phyloP scores from a whole-genome alignment of 2,888 invertebrate species.

The Melanostoma scalare region DNA sequence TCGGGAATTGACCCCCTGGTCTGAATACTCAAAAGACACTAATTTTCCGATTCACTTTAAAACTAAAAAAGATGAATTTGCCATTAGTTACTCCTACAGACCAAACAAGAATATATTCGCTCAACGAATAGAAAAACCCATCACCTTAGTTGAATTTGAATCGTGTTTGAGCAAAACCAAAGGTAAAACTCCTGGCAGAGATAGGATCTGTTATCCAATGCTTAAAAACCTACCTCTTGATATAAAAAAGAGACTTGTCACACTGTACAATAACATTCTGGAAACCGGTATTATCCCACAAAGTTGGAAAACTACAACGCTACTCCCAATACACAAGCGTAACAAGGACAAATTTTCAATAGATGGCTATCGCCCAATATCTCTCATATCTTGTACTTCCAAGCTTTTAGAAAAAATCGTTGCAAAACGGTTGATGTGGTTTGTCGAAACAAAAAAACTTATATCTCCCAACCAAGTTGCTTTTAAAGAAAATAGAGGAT shows the following conservation, averaged over 20 bases:
- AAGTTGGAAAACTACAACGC: constrained; percentile 17
- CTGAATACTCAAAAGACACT: constrained; percentile 10
- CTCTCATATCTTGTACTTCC: constrained; percentile 16
- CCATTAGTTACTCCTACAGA: not conserved
- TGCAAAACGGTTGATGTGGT: constrained; percentile 10
- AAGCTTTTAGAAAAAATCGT: constrained; percentile 27
- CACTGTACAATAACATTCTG: constrained; percentile 10
- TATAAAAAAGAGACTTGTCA: constrained; percentile 11
- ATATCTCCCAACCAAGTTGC: constrained; percentile 38
- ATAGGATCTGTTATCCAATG: constrained; percentile 27
- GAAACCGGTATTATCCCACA: constrained; percentile 15
- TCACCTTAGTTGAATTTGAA: constrained; percentile 13
- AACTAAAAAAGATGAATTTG: constrained; percentile 6
- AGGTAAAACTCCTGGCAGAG: constrained; percentile 28
- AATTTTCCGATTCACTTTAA: not conserved
- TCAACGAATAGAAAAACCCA: constrained; percentile 2
- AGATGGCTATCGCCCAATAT: constrained; percentile 16
- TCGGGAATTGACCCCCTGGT: no score
- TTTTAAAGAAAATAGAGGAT: constrained; percentile 50
- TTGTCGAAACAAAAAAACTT: constrained; percentile 24
- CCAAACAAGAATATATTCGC: not conserved
- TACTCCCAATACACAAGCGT: constrained; percentile 8
- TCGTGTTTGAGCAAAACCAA: constrained; percentile 14
- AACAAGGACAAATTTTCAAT: not conserved
- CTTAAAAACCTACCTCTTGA: constrained; percentile 16